phyloP scores from a whole-genome alignment of 2,888 invertebrate genomes.

The Ophioninae sp. region DNA sequence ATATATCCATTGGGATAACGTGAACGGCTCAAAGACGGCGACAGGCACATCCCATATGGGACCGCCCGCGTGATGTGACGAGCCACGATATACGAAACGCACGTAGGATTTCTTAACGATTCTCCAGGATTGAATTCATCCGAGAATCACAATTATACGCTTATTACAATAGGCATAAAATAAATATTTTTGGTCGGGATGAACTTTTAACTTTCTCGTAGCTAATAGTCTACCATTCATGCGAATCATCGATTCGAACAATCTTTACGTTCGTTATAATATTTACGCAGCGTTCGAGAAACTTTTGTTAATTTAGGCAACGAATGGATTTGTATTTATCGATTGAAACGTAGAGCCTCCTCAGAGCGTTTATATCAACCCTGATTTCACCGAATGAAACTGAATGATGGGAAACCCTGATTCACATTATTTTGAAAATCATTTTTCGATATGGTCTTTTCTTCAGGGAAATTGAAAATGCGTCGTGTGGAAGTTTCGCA shows the following conservation, averaged over 20 bases:
- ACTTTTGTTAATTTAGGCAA: neutral
- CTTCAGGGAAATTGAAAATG: neutral
- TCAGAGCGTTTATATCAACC: too few relatives aligned
- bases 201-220: neutral
- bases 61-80: slow-evolving; percentile 67
- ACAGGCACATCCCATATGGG: slow-evolving; percentile 40
- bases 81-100: slow-evolving; percentile 44
- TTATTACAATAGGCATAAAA: slow-evolving; percentile 10
- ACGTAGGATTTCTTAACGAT: slow-evolving; percentile 66
- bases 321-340: neutral
- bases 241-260: too few relatives aligned
- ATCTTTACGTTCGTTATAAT: neutral
- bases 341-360: neutral
- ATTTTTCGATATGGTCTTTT: neutral
- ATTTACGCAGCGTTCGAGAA: neutral
- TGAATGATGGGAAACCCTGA: too few relatives aligned
- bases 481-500: neutral
- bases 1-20: neutral
- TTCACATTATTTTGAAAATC: neutral
- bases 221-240: neutral
- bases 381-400: too few relatives aligned
- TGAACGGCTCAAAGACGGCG: slow-evolving; percentile 42
- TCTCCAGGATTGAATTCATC: slow-evolving; percentile 74
- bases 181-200: neutral
- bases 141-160: slow-evolving; percentile 20